phyloP scores from a whole-genome alignment of 2,888 invertebrate genomes.

The Pantelozetes paolii region DNA sequence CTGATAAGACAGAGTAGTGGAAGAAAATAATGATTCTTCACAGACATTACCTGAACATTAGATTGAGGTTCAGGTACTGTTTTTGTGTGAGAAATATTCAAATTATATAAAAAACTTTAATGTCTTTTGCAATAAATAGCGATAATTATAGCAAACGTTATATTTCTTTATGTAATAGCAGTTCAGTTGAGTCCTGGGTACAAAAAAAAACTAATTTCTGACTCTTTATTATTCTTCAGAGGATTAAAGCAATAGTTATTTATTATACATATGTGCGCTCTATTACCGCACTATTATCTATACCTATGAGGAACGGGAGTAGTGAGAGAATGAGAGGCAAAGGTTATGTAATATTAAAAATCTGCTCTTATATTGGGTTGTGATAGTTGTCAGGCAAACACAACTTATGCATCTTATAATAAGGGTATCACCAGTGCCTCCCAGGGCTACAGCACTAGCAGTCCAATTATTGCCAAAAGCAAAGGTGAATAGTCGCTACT shows the following conservation, averaged over 20 bases:
- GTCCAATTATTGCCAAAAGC: constrained; percentile 24
- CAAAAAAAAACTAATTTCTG: not conserved
- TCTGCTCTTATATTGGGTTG: not conserved
- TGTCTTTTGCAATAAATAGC: constrained; percentile 19
- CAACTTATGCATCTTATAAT: constrained; percentile 17
- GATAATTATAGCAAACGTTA: constrained; percentile 19
- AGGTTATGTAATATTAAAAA: constrained; percentile 16
- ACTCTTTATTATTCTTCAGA: constrained; percentile 24
- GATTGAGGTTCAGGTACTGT: not conserved
- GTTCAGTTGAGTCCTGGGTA: not conserved
- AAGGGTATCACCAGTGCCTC: constrained; percentile 30
- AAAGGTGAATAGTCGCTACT: constrained; percentile 36
- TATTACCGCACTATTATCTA: constrained; percentile 9
- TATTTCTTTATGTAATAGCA: constrained; percentile 11
- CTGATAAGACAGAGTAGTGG: not conserved
- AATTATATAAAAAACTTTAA: constrained; percentile 15
- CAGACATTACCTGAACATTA: constrained; percentile 9
- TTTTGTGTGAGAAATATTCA: constrained; percentile 25
- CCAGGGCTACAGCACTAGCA: constrained; percentile 26
- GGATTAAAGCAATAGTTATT: constrained; percentile 9
- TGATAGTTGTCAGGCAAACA: constrained; percentile 32
- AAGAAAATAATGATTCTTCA: not conserved
- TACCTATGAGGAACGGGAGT: not conserved
- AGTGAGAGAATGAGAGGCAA: constrained; percentile 9
- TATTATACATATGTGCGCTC: constrained; percentile 24